These are phyloP conservation scores for Delphinapterus leucas DNA, from an alignment of 2,113 vertebrate species.

Conservation along the genomic window DNA sequence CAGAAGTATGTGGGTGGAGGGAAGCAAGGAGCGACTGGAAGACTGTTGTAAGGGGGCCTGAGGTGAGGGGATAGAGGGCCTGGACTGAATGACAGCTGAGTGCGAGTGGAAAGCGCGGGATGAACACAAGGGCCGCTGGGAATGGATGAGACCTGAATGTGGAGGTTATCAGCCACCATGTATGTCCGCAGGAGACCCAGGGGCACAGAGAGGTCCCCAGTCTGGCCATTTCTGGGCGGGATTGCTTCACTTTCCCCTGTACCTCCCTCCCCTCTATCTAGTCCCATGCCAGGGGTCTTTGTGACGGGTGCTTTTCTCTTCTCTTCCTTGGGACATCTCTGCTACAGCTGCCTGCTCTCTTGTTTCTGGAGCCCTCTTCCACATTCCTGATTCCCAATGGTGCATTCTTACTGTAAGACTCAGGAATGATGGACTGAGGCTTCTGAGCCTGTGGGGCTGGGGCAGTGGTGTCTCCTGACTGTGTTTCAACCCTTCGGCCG, in stretches of 20 bases:
- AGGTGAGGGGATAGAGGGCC: rapidly evolving
- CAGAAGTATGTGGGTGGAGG: not conserved
- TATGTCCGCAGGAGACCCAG: not conserved
- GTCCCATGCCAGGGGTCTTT: not conserved
- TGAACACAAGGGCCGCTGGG: rapidly evolving
- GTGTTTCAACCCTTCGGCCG: not conserved
- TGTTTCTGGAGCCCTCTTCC: not conserved
- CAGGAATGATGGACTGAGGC: rapidly evolving
- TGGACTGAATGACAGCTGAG: not conserved
- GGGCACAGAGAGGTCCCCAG: not conserved
- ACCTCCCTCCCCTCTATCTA: not conserved
- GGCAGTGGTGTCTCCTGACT: not conserved
- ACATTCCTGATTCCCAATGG: no score
- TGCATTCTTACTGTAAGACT: not conserved
- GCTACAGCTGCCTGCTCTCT: not conserved
- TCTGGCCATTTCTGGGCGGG: not conserved
- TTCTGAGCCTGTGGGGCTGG: not conserved
- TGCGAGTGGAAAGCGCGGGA: not conserved
- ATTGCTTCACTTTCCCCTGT: not conserved
- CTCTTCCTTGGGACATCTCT: not conserved
- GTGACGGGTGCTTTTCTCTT: not conserved
- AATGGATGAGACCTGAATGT: not conserved
- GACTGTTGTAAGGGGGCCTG: no score
- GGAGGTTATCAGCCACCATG: not conserved
- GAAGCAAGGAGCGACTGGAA: no score